These are phyloP conservation scores for Catocala sponsa DNA, from an alignment of 2,888 invertebrate genomes.

Conservation along the genomic window DNA sequence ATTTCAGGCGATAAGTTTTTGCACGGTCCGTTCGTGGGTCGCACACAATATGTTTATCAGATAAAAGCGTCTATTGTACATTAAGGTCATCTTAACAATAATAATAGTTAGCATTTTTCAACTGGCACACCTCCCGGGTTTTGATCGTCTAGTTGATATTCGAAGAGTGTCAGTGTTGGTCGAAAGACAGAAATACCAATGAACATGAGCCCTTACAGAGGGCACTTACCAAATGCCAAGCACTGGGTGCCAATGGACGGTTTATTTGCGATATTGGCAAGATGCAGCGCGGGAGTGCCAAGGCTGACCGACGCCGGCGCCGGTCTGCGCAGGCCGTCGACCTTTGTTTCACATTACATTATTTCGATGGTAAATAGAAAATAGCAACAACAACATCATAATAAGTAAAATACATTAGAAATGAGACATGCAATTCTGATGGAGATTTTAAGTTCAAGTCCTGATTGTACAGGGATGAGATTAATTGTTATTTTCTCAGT, in stretches of 20 bases:
- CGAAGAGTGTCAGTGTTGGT: constrained; percentile 57
- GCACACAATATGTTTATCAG: constrained; percentile 34
- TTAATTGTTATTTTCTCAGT: neutral
- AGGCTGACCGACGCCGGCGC: constrained; percentile 78
- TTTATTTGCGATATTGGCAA: constrained; percentile 87
- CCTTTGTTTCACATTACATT: constrained; percentile 61
- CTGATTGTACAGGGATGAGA: no score
- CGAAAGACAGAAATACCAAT: constrained; percentile 64
- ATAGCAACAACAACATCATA: neutral
- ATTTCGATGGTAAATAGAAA: constrained; percentile 19
- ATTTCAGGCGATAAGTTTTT: constrained; percentile 7
- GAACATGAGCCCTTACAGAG: constrained; percentile 70
- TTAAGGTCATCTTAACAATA: constrained; percentile 40
- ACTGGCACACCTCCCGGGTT: constrained; percentile 42
- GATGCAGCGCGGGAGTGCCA: constrained; percentile 68
- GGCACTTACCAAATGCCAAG: constrained; percentile 77
- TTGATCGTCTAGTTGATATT: constrained; percentile 55
- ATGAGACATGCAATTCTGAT: no score
- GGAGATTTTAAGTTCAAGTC: no score
- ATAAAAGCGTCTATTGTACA: constrained; percentile 33
- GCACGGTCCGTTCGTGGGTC: constrained; percentile 5
- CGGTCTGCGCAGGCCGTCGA: constrained; percentile 71
- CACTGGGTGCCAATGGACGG: constrained; percentile 79
- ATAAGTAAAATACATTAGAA: neutral
- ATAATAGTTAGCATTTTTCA: constrained; percentile 41